These are phyloP conservation scores for Eristalinus sepulchralis DNA, from an alignment of 2,888 invertebrate species.

Conservation along the genomic window DNA sequence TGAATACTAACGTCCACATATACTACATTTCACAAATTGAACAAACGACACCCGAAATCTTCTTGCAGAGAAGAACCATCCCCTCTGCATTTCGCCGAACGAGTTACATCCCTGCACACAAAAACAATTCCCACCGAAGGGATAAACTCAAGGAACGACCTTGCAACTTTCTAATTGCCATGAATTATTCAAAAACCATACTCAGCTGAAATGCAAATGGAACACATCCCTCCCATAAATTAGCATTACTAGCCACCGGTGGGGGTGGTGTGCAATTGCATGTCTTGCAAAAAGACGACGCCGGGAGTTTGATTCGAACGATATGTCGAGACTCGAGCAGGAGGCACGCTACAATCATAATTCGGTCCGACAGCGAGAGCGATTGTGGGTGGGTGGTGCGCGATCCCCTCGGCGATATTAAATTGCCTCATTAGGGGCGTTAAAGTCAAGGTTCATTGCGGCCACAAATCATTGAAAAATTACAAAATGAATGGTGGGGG, in stretches of 20 bases:
- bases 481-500: background rate
- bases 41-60: too few relatives aligned
- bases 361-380: background rate
- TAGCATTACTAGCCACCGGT: conserved; percentile 2
- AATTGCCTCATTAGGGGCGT: background rate
- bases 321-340: background rate
- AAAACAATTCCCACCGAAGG: background rate
- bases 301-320: background rate
- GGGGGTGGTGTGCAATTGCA: background rate
- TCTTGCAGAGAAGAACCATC: background rate
- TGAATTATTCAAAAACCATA: conserved; percentile 12
- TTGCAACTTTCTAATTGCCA: conserved; percentile 5
- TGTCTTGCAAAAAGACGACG: background rate
- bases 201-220: conserved; percentile 10
- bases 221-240: conserved; percentile 10
- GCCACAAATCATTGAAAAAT: background rate
- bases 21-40: too few relatives aligned
- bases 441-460: background rate
- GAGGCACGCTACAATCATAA: background rate
- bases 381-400: background rate
- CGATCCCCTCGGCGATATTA: background rate
- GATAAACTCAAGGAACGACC: background rate
- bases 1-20: too few relatives aligned
- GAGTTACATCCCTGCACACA: background rate
- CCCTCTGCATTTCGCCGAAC: background rate